These are phyloP conservation scores for Cryptomyrus ogoouensis DNA, from an alignment of 2,113 vertebrate genomes.

Conservation along the genomic window DNA sequence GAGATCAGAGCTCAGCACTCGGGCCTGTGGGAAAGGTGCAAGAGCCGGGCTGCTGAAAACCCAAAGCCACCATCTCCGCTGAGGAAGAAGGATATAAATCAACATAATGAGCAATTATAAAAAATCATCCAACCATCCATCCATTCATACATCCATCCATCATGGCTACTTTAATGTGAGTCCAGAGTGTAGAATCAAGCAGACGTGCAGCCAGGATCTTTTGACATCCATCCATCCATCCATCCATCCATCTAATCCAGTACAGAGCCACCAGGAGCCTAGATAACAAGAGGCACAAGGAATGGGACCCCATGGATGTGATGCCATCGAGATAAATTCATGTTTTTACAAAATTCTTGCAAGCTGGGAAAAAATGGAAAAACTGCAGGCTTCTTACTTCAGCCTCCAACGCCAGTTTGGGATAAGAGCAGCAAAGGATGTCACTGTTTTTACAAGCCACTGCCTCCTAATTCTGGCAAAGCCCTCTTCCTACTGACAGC, in stretches of 20 bases:
- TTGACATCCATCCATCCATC: neutral
- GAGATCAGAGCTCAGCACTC: neutral
- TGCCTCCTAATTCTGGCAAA: slow-evolving; percentile 1
- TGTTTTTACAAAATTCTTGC: neutral
- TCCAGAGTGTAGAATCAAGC: no score
- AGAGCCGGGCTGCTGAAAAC: neutral
- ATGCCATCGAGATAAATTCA: neutral
- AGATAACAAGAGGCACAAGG: neutral
- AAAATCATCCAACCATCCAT: neutral
- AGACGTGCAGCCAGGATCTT: no score
- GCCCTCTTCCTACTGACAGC: slow-evolving; percentile 16
- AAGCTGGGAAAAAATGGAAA: neutral
- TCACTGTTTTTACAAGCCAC: slow-evolving; percentile 4
- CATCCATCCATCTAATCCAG: neutral
- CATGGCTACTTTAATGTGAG: neutral
- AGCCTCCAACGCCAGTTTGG: neutral
- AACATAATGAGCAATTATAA: neutral
- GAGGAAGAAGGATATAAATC: neutral
- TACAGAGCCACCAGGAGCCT: neutral
- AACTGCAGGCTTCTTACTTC: neutral
- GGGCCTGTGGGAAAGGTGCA: neutral
- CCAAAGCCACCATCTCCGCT: neutral
- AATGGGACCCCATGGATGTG: neutral
- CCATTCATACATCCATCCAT: neutral
- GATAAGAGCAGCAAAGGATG: slow-evolving; percentile 6